These are phyloP conservation scores for Limonius californicus DNA, from an alignment of 1,140 invertebrate genomes.

Conservation along the genomic window DNA sequence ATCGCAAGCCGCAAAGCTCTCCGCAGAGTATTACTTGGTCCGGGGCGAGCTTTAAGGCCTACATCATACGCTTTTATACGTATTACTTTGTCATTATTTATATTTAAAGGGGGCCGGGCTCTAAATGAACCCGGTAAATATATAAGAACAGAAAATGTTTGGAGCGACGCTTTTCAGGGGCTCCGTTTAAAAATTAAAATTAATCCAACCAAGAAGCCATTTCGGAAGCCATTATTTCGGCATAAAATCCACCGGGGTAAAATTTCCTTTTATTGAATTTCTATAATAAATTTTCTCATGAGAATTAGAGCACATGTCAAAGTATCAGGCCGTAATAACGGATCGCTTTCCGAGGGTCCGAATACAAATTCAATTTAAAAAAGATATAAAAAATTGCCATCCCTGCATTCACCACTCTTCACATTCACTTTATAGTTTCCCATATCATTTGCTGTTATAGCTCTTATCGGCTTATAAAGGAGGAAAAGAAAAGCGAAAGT, in stretches of 20 bases:
- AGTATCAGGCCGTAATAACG: background rate
- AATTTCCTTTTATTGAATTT: conserved; percentile 7
- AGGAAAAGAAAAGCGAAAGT: conserved; percentile 1
- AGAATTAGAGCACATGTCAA: conserved; percentile 14
- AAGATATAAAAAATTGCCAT: conserved; percentile 14
- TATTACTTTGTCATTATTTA: too few relatives aligned
- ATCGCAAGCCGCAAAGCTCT: too few relatives aligned
- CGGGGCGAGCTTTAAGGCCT: too few relatives aligned
- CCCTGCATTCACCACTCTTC: conserved; percentile 2
- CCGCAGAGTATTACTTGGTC: too few relatives aligned
- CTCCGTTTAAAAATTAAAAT: background rate
- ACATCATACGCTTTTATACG: too few relatives aligned
- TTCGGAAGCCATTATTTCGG: background rate
- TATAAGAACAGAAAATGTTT: too few relatives aligned
- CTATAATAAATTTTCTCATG: conserved; percentile 7
- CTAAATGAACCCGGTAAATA: too few relatives aligned
- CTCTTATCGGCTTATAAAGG: background rate
- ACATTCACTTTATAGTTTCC: conserved; percentile 9
- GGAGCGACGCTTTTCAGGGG: too few relatives aligned
- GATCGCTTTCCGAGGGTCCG: background rate
- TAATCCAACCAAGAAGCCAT: background rate
- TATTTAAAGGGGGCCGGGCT: too few relatives aligned
- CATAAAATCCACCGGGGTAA: conserved; percentile 1
- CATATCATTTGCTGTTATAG: conserved; percentile 11
- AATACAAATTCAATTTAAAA: conserved; percentile 14